phyloP scores from a whole-genome alignment of 2,113 vertebrate species.

The Daphoenositta chrysoptera region DNA sequence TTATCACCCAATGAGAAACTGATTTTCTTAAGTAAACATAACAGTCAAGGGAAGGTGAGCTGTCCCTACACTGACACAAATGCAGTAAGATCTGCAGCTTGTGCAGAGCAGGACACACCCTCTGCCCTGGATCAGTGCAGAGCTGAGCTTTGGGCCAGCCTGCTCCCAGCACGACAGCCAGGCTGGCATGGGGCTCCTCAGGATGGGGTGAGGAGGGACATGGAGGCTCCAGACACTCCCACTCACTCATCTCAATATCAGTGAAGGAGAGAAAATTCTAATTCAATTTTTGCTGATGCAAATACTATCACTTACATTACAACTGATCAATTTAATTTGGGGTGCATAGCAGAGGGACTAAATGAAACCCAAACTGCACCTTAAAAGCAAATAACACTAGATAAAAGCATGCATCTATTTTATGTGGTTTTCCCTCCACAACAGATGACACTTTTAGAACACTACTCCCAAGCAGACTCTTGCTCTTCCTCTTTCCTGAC shows the following conservation, averaged over 20 bases:
- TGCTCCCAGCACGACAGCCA: not conserved
- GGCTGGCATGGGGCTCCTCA: not conserved
- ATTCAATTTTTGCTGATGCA: not conserved
- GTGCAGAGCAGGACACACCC: not conserved
- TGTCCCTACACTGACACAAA: not conserved
- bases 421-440: not conserved
- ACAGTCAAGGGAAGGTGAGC: not conserved
- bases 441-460: not conserved
- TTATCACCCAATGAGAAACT: not conserved
- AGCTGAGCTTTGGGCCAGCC: not conserved
- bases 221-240: not conserved
- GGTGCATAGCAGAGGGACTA: not conserved
- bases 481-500: not conserved
- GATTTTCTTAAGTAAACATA: not conserved
- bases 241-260: not conserved
- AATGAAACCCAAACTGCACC: not conserved
- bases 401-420: not conserved
- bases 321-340: not conserved
- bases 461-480: not conserved
- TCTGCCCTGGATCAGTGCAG: not conserved
- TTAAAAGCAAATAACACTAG: not conserved
- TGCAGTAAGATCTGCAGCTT: not conserved
- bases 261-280: not conserved
- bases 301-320: not conserved
- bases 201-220: not conserved